Evolutionary conservation across 2,797 vertebrate genomes (phyloP).

Genomic region (Tarsius wallacei): DNA sequence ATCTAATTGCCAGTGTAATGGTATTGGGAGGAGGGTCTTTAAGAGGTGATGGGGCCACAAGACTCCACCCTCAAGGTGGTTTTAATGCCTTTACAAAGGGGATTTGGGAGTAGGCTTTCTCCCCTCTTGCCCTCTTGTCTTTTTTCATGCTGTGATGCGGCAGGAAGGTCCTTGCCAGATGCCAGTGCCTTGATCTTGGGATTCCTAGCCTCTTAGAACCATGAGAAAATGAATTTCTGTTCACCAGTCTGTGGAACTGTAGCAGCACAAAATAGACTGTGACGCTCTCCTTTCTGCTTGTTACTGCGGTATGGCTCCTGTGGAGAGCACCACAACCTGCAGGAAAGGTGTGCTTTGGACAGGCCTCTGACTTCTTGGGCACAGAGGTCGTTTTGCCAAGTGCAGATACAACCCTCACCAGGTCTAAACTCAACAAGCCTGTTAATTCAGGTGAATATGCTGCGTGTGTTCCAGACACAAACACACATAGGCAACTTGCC

Average conservation of each 20-base stretch:
- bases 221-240: background rate
- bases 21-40: background rate
- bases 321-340: background rate
- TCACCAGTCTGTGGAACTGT: background rate
- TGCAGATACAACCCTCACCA: background rate
- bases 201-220: background rate
- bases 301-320: background rate
- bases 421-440: background rate
- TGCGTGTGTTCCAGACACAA: background rate
- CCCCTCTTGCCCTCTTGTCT: background rate
- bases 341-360: background rate
- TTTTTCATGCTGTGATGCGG: background rate
- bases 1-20: background rate
- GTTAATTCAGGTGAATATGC: background rate
- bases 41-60: background rate
- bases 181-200: background rate
- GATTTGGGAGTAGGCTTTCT: background rate
- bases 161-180: background rate
- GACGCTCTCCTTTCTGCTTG: background rate
- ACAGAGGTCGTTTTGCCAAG: background rate
- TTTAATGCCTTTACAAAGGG: background rate
- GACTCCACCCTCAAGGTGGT: background rate
- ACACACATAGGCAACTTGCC: background rate
- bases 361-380: background rate
- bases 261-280: background rate